These are phyloP conservation scores for Candidula unifasciata DNA, from an alignment of 2,888 invertebrate species.

Conservation along the genomic window DNA sequence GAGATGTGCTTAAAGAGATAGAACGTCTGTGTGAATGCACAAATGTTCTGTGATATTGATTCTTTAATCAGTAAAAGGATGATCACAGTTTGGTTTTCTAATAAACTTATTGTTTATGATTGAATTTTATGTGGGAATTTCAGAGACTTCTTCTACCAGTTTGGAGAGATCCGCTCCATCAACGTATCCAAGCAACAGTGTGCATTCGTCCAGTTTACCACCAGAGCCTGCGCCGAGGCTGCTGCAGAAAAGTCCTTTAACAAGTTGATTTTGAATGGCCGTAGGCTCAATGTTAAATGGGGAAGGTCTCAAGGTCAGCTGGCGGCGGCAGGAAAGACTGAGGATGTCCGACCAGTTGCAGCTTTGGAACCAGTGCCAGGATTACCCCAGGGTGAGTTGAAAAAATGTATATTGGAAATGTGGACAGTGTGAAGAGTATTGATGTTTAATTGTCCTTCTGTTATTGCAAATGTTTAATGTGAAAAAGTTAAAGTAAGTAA, in stretches of 20 bases:
- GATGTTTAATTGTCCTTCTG: too few relatives aligned
- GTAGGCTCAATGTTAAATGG: constrained; percentile 98
- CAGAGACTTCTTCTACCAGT: constrained; percentile 98
- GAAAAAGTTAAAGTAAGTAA: too few relatives aligned
- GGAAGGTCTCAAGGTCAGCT: constrained; percentile 91
- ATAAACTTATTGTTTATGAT: neutral
- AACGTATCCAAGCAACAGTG: constrained; percentile 94
- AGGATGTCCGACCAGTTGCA: constrained; percentile 66
- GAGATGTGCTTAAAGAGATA: too few relatives aligned
- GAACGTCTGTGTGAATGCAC: too few relatives aligned
- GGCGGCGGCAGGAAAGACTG: constrained; percentile 61
- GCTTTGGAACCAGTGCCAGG: constrained; percentile 87
- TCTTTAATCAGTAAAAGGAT: too few relatives aligned
- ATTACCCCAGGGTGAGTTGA: constrained; percentile 82
- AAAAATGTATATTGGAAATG: too few relatives aligned
- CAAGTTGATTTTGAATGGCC: constrained; percentile 86
- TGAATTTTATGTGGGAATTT: constrained; percentile 41
- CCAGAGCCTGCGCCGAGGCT: constrained; percentile 91
- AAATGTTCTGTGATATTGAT: too few relatives aligned
- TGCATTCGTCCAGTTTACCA: constrained; percentile 97
- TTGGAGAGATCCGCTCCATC: constrained; percentile 96
- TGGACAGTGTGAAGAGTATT: too few relatives aligned
- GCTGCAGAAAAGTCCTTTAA: constrained; percentile 90
- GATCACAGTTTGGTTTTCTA: too few relatives aligned
- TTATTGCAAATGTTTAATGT: too few relatives aligned